A percentile compares a stretch with the other conserved stretches of the same genome.
These are phyloP conservation scores for Xylota sylvarum DNA, from an alignment of 2,888 invertebrate species.

Conservation along the genomic window DNA sequence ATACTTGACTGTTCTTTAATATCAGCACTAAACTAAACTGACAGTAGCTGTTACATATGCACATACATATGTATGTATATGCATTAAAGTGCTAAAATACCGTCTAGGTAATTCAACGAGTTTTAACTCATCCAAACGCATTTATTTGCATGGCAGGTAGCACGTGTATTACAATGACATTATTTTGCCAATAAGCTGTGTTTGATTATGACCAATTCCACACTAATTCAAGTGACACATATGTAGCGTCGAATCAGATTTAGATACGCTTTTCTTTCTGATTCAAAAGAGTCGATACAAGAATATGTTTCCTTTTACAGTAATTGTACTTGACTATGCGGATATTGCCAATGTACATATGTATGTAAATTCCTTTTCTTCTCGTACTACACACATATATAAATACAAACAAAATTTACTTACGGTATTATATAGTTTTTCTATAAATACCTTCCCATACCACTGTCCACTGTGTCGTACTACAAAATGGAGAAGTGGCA, in stretches of 20 bases:
- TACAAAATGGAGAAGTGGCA: constrained; percentile 44
- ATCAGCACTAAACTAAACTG: no score
- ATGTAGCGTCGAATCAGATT: background rate
- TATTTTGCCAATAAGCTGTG: background rate
- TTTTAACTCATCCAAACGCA: background rate
- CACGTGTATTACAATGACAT: background rate
- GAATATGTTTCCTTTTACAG: background rate
- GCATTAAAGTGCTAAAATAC: no score
- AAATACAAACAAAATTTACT: background rate
- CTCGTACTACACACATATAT: background rate
- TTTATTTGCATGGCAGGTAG: background rate
- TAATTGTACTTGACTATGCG: constrained; percentile 18
- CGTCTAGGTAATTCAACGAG: background rate
- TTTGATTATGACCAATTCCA: background rate
- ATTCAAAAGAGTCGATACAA: background rate
- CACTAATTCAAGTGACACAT: background rate
- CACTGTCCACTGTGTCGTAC: background rate
- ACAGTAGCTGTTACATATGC: no score
- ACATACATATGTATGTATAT: background rate
- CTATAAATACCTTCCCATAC: constrained; percentile 18
- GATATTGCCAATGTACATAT: constrained; percentile 12
- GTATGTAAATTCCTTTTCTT: background rate
- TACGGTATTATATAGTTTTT: background rate
- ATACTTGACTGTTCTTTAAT: no score
- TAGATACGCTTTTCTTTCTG: background rate